Evolutionary conservation across 2,113 vertebrate genomes (phyloP), one percentile per base, ranked within the genome.

Genomic region (Megaleporinus macrocephalus): DNA sequence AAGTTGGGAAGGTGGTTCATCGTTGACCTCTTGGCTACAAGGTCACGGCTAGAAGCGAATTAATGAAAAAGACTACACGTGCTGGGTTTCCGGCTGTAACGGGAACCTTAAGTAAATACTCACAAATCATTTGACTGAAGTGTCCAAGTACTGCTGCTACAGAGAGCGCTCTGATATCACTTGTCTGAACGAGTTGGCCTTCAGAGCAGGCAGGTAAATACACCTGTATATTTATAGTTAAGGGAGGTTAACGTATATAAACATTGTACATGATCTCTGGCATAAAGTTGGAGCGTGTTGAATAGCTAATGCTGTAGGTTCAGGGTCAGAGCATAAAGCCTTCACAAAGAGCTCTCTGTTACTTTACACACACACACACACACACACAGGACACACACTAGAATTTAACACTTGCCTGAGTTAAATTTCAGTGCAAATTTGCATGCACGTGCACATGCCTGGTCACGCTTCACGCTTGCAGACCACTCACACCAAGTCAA

Each of bases 201-300:
- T 15, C 44, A 51, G 47, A 5, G 0, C 75, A 33, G 76, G 49
- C 91, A 92, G 88, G 87, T 92, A 92, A 91, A 93, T 89, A 92
- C 91, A 93, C 92, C 88, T 93, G 90, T 86, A 88, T 88, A 83
- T 91, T 88, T 87, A 84, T 75, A 86, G 85, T 82, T 86, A 83
- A 72, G 36, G 24, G 73, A 86, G 87, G 86, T 88, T 87, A 92
- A 91, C 88, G 62, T 91, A 83, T 66, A 85, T 91, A 89, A 93
- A 92, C 88, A 90, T 86, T 86, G 86, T 84, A 88, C 41, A 73
- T 75, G 76, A 89, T 86, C 36, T 62, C 61, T 89, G 89, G 91
- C 84, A 88, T 82, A 71, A 80, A 90, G 87, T 86, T 87, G 87
- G 90, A 89, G 79, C 5, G 22, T 12, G 36, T 76, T 27, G 86